phyloP scores from a whole-genome alignment of 2,888 invertebrate genomes.

The Eristalis arbustorum region DNA sequence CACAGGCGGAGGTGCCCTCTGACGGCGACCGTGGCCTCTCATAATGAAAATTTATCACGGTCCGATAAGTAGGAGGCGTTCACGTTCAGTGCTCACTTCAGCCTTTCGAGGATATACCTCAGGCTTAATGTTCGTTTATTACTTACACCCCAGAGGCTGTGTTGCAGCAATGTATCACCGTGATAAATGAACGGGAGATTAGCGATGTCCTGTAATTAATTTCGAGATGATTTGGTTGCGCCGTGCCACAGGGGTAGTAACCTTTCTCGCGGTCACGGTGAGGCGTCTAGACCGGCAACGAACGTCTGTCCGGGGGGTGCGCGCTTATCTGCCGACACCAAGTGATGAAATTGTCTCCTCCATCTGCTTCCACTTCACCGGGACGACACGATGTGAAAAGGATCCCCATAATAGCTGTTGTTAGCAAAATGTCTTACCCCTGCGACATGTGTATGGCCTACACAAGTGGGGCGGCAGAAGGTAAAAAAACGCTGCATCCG shows the following conservation, averaged over 20 bases:
- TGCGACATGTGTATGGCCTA: constrained; percentile 31
- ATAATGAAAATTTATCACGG: constrained; percentile 43
- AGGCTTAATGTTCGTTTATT: constrained; percentile 35
- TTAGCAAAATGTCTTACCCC: constrained; percentile 15
- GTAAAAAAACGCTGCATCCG: not conserved
- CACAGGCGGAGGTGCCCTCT: not conserved
- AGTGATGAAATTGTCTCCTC: not conserved
- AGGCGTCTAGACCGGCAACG: constrained; percentile 21
- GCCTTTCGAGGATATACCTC: constrained; percentile 18
- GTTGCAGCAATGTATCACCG: constrained; percentile 21
- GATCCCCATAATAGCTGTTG: constrained; percentile 13
- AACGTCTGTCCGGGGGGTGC: not conserved
- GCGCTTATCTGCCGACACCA: not conserved
- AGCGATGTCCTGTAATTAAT: constrained; percentile 48
- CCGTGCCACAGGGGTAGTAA: not conserved
- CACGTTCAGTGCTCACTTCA: constrained; percentile 20
- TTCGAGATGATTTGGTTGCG: not conserved
- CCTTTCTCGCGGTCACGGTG: not conserved
- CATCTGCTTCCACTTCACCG: not conserved
- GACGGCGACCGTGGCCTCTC: constrained; percentile 6
- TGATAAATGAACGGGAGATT: constrained; percentile 41
- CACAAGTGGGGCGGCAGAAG: not conserved
- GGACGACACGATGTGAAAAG: constrained; percentile 29
- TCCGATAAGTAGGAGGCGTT: constrained; percentile 44
- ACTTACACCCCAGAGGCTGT: constrained; percentile 26